A percentile compares a stretch with the other conserved stretches of the same genome.
Evolutionary conservation across 2,888 invertebrate species (phyloP).

Genomic region (Zygaena filipendulae): DNA sequence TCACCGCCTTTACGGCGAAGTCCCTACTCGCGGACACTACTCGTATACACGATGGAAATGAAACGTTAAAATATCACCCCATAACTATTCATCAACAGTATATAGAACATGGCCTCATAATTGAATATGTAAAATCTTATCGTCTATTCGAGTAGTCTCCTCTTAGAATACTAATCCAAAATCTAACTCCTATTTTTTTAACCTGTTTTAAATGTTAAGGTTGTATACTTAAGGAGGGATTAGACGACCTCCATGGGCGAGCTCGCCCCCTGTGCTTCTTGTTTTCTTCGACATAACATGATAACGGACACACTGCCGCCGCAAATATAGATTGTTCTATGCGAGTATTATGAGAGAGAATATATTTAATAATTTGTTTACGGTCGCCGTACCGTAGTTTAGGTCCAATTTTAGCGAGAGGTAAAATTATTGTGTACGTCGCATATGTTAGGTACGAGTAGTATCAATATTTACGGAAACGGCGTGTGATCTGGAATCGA

Average conservation of each 20-base stretch:
- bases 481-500: slow-evolving; percentile 26
- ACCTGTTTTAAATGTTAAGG: slow-evolving; percentile 64
- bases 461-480: slow-evolving; percentile 35
- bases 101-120: no score
- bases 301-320: slow-evolving; percentile 27
- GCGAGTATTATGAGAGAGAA: slow-evolving; percentile 31
- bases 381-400: no score
- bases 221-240: slow-evolving; percentile 47
- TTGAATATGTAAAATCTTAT: no score
- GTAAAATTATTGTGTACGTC: no score
- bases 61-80: no score
- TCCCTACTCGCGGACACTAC: slow-evolving; percentile 34
- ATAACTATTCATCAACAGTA: no score
- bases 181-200: slow-evolving; percentile 68
- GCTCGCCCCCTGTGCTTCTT: slow-evolving; percentile 59
- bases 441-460: no score
- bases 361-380: slow-evolving; percentile 12
- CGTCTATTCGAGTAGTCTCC: slow-evolving; percentile 31
- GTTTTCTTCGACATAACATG: slow-evolving; percentile 46
- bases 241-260: slow-evolving; percentile 39
- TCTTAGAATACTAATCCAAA: slow-evolving; percentile 41
- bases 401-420: no score
- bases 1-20: slow-evolving; percentile 47
- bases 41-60: slow-evolving; percentile 33
- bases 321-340: slow-evolving; percentile 33